Percentiles rank a stretch among this genome's conserved stretches.
Conservation (phyloP, 2,888 invertebrate species). For the Cheilosia pagana region DNA sequence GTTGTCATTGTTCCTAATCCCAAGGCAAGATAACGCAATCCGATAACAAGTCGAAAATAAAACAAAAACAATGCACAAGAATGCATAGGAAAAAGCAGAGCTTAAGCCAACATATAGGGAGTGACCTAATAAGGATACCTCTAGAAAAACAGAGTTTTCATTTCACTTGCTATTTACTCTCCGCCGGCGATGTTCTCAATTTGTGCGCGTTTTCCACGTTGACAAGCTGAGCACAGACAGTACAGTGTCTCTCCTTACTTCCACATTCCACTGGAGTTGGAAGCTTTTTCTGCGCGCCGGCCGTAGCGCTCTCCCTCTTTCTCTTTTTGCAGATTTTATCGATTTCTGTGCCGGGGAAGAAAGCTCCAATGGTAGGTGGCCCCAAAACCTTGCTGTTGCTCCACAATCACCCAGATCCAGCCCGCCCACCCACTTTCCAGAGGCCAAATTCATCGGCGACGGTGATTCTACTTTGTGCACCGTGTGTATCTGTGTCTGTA, state of each 20-base stretch:
- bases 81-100: conserved; percentile 21
- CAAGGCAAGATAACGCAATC: conserved; percentile 59
- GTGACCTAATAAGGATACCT: conserved; percentile 70
- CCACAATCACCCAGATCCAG: conserved; percentile 18
- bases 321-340: conserved; percentile 65
- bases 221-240: neutral
- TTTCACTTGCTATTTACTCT: conserved; percentile 4
- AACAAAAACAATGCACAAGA: conserved; percentile 47
- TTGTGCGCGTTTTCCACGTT: neutral
- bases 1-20: conserved; percentile 42
- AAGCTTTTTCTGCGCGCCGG: neutral
- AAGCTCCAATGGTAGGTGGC: conserved; percentile 41
- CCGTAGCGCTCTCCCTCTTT: conserved; percentile 30
- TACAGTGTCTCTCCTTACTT: neutral
- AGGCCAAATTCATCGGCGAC: conserved; percentile 54
- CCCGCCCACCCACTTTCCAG: conserved; percentile 47
- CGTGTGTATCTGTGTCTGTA: conserved; percentile 44
- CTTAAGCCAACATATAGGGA: conserved; percentile 67
- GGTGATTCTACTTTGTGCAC: conserved; percentile 4
- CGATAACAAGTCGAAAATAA: conserved; percentile 16
- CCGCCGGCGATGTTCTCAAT: conserved; percentile 1
- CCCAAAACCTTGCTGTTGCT: conserved; percentile 20
- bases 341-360: conserved; percentile 54
- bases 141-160: conserved; percentile 9
- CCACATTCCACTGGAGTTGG: conserved; percentile 11